A percentile compares a stretch with the other conserved stretches of the same genome.
These are phyloP conservation scores for Dysmachus trigonus DNA, from an alignment of 2,888 invertebrate species.

Conservation along the genomic window DNA sequence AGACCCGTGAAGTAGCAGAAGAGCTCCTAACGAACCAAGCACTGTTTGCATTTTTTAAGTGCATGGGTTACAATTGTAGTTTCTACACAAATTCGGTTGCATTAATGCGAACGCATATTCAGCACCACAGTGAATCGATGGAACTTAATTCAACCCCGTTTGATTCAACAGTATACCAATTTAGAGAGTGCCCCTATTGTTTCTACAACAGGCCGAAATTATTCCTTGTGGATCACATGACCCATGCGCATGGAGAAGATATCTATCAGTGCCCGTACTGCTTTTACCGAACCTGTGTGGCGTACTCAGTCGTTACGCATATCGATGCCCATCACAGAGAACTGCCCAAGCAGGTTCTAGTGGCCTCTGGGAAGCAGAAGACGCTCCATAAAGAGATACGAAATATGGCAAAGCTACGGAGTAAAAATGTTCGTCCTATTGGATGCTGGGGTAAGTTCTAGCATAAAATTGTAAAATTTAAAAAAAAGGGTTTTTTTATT, in stretches of 20 bases:
- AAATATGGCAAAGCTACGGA: conserved; percentile 19
- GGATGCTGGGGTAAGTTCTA: conserved; percentile 45
- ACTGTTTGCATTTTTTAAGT: conserved; percentile 65
- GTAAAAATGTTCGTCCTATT: conserved; percentile 50
- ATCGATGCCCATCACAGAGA: conserved; percentile 40
- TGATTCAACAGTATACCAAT: conserved; percentile 56
- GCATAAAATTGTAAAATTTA: neutral
- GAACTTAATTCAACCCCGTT: conserved; percentile 45
- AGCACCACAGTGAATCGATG: conserved; percentile 54
- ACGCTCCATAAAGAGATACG: conserved; percentile 18
- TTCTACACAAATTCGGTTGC: conserved; percentile 63
- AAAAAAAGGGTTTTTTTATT: too few relatives aligned
- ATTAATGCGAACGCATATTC: conserved; percentile 64
- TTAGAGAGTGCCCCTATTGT: conserved; percentile 70
- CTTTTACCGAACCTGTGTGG: conserved; percentile 70
- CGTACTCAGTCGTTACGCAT: conserved; percentile 46
- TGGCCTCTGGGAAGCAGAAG: conserved; percentile 20
- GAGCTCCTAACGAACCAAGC: conserved; percentile 38
- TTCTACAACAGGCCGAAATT: conserved; percentile 51
- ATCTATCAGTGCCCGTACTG: conserved; percentile 73
- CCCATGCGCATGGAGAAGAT: conserved; percentile 70
- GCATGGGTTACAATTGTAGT: conserved; percentile 66
- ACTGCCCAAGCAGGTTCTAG: neutral
- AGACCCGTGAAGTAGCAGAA: conserved; percentile 16
- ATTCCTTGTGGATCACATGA: conserved; percentile 70